Evolutionary conservation across 2,113 vertebrate species (phyloP), one percentile per base, ranked within the genome.

Genomic region (Eclectus roratus): DNA sequence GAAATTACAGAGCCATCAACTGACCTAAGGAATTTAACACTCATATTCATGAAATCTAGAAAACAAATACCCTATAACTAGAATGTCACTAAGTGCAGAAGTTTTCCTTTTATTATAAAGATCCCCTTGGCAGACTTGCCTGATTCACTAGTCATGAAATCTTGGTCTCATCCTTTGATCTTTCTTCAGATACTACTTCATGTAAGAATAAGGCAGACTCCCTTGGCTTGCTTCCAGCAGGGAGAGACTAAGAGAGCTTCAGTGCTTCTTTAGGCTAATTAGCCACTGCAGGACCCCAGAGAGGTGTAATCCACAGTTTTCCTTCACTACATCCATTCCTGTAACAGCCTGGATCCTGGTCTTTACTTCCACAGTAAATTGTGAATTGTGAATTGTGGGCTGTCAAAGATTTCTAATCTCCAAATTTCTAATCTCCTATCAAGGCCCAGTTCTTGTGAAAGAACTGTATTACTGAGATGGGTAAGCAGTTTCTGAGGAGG

Each of bases 91-190:
- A 73, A 88, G 64, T 46, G 70, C 61, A 89, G 70, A 56, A 70
- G 31, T 63, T 88, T 77, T 73, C 58, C 11, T 58, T 85, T 89
- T 73, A 73, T 35, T 83, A 50, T 68, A 71, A 68, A 88, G 82
- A 96, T 94, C 50, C 46, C 39, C 66, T 91, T 23, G 0, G 4
- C 78, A 91, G 91, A 91, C 76, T 80, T 53, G 53, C 60, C 46
- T 73, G 68, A 89, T 94, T 90, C 89, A 91, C 85, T 80, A 74
- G 68, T 91, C 82, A 60, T 88, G 91, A 96, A 93, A 94, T 89
- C 74, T 85, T 90, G 68, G 85, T 77, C 79, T 87, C 61, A 87
- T 76, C 52, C 91, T 95, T 95, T 97, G 95, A 95, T 96, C 89
- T 94, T 90, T 90, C 85, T 90, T 94, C 81, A 93, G 91, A 88